Evolutionary conservation across 2,888 invertebrate species (phyloP), one percentile per base, ranked within the genome.

Genomic region (Stenolophus ochropezus): DNA sequence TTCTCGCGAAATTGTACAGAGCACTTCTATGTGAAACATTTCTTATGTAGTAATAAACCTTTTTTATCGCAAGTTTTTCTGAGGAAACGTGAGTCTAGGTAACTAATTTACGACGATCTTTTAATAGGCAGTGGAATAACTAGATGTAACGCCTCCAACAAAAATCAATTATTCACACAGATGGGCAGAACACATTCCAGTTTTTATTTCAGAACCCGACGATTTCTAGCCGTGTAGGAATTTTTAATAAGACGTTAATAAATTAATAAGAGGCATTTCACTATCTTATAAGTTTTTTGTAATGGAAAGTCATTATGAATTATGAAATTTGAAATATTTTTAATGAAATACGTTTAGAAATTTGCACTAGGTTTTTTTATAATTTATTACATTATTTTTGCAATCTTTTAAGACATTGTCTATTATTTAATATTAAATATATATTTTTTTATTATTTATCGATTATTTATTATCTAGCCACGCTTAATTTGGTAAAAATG

Each of bases 171-270:
- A 81, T 58, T 61, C 75, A 65, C 75, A 81, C 49, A 42, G 53
- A 56, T 74, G 47, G 23, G 18, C 16, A 47, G 25, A 81, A 61
- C 47, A 58, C 51, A 56, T 42, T 79, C 20, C 23, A 14, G 20
- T 75, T 61, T 77, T 77, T 77, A 61, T 81, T 81, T 81, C 47
- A 75, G 21, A 16, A 23, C 51, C n/a, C 51, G 21, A 42, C 65
- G 49, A 65, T 61, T 69, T 49, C 65, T 49, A 71, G 25, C 51
- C 61, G 75, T 81, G 81, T 58, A 75, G 81, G 81, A 81, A 81
- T 81, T 81, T 75, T 81, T 81, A 81, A 74, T 75, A 75, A 65
- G 75, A 61, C 65, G 53, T 73, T 80, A 25, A 80, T 80, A 73
- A 49, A 73, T 73, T 81, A 75, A 75, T 74, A 74, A 75, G 47